phyloP scores from a whole-genome alignment of 1,140 invertebrate genomes.

The Drosophila nannoptera region DNA sequence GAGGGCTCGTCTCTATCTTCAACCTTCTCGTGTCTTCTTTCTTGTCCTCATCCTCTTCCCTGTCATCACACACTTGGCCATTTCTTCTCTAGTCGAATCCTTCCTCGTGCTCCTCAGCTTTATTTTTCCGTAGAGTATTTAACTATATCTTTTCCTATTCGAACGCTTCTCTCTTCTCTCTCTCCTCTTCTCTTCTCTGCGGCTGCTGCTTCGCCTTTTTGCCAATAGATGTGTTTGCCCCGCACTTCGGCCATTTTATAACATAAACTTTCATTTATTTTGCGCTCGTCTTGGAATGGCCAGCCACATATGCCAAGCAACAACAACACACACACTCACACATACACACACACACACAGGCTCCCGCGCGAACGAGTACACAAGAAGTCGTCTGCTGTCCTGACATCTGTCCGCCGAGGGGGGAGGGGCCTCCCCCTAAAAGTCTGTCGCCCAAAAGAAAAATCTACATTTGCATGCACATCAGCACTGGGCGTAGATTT shows the following conservation, averaged over 20 bases:
- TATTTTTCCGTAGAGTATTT: slow-evolving; percentile 1
- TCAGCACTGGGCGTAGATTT: slow-evolving; percentile 71
- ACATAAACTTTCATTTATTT: slow-evolving; percentile 77
- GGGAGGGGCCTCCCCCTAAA: slow-evolving; percentile 4
- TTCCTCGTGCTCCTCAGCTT: too few relatives aligned
- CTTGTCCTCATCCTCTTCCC: too few relatives aligned
- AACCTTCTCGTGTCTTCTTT: too few relatives aligned
- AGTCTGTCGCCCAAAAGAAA: slow-evolving; percentile 55
- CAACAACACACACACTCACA: slow-evolving; percentile 17
- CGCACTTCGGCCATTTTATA: slow-evolving; percentile 73
- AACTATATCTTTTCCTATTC: too few relatives aligned
- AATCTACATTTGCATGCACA: slow-evolving; percentile 76
- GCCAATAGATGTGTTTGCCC: slow-evolving; percentile 72
- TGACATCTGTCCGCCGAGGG: slow-evolving; percentile 72
- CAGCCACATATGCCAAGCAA: slow-evolving; percentile 54
- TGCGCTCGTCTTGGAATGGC: slow-evolving; percentile 53
- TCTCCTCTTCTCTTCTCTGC: background rate
- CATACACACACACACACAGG: background rate
- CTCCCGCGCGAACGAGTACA: slow-evolving; percentile 31
- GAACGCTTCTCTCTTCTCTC: background rate
- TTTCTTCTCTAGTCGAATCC: too few relatives aligned
- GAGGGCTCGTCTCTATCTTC: too few relatives aligned
- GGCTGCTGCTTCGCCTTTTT: slow-evolving; percentile 27
- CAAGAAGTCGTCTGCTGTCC: slow-evolving; percentile 59
- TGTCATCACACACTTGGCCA: too few relatives aligned